These are phyloP conservation scores for Drosophila willistoni DNA, from an alignment of 1,140 invertebrate genomes.

Conservation along the genomic window DNA sequence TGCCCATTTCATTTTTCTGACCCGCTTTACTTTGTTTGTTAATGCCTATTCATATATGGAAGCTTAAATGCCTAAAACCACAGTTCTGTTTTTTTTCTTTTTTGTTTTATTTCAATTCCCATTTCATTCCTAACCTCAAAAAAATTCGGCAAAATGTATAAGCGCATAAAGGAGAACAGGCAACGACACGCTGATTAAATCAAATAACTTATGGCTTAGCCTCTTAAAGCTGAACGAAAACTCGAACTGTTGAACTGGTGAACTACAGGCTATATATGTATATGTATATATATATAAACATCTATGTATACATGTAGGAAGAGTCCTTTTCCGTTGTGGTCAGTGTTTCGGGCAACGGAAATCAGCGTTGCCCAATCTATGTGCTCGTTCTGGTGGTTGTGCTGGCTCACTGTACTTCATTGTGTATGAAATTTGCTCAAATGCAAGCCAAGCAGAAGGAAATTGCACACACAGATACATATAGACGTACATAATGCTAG, in stretches of 20 bases:
- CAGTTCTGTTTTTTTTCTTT: not conserved
- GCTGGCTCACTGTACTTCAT: conserved; percentile 66
- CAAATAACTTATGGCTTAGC: conserved; percentile 77
- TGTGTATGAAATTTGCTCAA: conserved; percentile 81
- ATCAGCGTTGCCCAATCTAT: conserved; percentile 77
- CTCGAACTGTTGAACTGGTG: conserved; percentile 14
- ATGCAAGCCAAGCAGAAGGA: conserved; percentile 79
- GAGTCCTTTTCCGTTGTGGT: conserved; percentile 35
- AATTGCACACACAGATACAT: conserved; percentile 57
- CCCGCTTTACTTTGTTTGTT: not conserved
- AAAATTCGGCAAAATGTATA: conserved; percentile 37
- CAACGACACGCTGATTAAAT: conserved; percentile 78
- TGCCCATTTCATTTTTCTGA: not conserved
- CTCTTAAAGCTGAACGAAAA: conserved; percentile 27
- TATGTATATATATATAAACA: not conserved
- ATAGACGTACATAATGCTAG: conserved; percentile 35
- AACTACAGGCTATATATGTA: not conserved
- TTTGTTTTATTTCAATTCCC: conserved; percentile 21
- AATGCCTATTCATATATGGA: conserved; percentile 2
- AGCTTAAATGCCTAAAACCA: conserved; percentile 14
- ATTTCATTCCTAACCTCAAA: conserved; percentile 21
- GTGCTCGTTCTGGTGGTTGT: conserved; percentile 29
- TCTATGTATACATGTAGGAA: not conserved
- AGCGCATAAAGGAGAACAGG: conserved; percentile 47
- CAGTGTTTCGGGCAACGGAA: conserved; percentile 65